Evolutionary conservation across 2,113 vertebrate species (phyloP), one percentile per base, ranked within the genome.

Genomic region (Oncorhynchus mykiss): DNA sequence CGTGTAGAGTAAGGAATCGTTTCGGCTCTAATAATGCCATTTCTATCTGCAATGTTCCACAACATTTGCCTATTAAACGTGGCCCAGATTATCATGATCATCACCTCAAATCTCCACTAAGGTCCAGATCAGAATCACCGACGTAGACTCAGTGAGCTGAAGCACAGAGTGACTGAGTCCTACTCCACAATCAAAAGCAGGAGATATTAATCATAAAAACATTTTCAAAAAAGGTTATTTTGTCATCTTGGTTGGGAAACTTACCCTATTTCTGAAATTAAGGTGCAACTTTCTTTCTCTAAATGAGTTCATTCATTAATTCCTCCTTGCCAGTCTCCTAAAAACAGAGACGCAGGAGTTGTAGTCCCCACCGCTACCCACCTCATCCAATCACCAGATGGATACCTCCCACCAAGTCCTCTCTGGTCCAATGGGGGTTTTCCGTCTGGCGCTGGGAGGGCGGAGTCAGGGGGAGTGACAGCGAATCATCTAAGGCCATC

Each of bases 271-370:
- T 82, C 81, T 79, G 79, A 92, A 90, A 86, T 85, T 91, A 94
- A 92, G 91, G 92, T 93, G 93, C 91, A 93, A 90, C 81, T 89
- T 91, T 90, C 34, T 34, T 91, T 90, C 85, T 76, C 87, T 78
- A 72, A 80, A 80, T 65, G 60, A 86, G 82, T 84, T 80, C 64
- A 14, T 25, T 79, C 31, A 34, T 34, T 34, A 60, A 27, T 85
- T 88, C 84, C 76, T 88, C 75, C 80, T 81, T 84, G 84, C 81
- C 88, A 39, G 80, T 85, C 89, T 88, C 87, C 51, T 73, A 85
- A 74, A 90, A 88, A 87, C 77, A 80, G 86, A 90, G 87, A 86
- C 78, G n/a, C 54, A 34, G 65, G 64, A 73, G 70, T 45, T 45
- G 39, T 27, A 81, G 72, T 78, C 24, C 77, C 65, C 4, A 12